phyloP scores from a whole-genome alignment of 2,113 vertebrate genomes.

The Gasterosteus aculeatus region DNA sequence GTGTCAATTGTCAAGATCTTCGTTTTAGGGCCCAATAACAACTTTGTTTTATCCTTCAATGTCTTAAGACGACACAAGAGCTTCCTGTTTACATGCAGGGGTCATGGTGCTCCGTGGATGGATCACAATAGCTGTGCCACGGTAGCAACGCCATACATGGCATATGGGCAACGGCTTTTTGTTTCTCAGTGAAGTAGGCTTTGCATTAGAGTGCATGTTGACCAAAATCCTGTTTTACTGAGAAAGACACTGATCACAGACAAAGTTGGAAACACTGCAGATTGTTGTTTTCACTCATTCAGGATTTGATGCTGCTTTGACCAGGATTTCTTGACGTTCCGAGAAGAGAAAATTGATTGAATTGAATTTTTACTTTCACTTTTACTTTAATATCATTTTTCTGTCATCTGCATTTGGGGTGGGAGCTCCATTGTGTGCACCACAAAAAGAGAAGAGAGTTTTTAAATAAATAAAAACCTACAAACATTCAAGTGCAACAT shows the following conservation, averaged over 20 bases:
- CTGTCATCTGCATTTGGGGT: conserved; percentile 15
- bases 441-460: conserved; percentile 1
- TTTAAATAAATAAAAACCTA: conserved; percentile 4
- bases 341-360: too few relatives aligned
- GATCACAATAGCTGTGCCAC: conserved; percentile 58
- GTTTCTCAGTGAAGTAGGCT: conserved; percentile 26
- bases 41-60: conserved; percentile 73
- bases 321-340: background rate
- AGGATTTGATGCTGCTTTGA: background rate
- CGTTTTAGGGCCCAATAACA: background rate
- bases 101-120: conserved; percentile 75
- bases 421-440: conserved; percentile 16
- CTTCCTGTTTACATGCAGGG: conserved; percentile 87
- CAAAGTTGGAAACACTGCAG: conserved; percentile 9
- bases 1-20: too few relatives aligned
- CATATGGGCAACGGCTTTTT: conserved; percentile 32
- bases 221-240: background rate
- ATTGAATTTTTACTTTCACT: background rate
- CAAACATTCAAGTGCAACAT: conserved; percentile 37
- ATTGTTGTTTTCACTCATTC: conserved; percentile 12
- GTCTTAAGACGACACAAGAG: conserved; percentile 74
- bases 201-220: conserved; percentile 12
- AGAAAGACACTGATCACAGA: background rate
- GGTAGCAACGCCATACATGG: conserved; percentile 40
- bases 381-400: conserved; percentile 32